Conservation (phyloP, 2,113 vertebrate species). For the Dicerorhinus sumatrensis region DNA sequence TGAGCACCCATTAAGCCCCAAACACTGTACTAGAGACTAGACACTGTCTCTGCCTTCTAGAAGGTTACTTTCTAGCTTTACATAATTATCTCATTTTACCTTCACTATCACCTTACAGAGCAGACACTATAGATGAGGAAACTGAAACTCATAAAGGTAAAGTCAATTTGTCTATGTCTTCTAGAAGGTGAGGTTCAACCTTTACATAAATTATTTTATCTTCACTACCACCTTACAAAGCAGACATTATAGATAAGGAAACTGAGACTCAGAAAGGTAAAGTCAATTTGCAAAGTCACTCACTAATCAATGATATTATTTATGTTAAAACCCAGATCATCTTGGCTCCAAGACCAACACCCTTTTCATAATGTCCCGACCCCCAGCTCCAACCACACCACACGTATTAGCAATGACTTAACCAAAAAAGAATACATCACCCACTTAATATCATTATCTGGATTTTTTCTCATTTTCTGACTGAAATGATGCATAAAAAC, state of each 20-base stretch:
- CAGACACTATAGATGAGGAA: not conserved
- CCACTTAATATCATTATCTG: not conserved
- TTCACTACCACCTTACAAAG: not conserved
- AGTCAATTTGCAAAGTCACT: not conserved
- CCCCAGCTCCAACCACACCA: not conserved
- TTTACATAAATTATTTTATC: not conserved
- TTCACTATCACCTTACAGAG: not conserved
- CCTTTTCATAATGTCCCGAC: not conserved
- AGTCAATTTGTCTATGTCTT: not conserved
- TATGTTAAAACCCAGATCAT: not conserved
- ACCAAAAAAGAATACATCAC: not conserved
- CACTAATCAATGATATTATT: not conserved
- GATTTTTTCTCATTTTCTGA: slow-evolving; percentile 17
- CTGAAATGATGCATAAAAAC: slow-evolving; percentile 47
- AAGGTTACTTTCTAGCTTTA: not conserved
- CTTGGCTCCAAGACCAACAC: not conserved
- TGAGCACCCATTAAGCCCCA: not conserved
- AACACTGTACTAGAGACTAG: not conserved
- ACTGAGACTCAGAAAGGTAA: not conserved
- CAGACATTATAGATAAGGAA: not conserved
- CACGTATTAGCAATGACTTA: not conserved
- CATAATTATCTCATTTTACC: not conserved
- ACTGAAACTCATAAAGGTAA: not conserved
- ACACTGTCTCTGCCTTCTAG: not conserved
- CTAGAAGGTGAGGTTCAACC: not conserved